These are phyloP conservation scores for Ceratitis capitata DNA, from an alignment of 1,140 invertebrate species.

Conservation along the genomic window DNA sequence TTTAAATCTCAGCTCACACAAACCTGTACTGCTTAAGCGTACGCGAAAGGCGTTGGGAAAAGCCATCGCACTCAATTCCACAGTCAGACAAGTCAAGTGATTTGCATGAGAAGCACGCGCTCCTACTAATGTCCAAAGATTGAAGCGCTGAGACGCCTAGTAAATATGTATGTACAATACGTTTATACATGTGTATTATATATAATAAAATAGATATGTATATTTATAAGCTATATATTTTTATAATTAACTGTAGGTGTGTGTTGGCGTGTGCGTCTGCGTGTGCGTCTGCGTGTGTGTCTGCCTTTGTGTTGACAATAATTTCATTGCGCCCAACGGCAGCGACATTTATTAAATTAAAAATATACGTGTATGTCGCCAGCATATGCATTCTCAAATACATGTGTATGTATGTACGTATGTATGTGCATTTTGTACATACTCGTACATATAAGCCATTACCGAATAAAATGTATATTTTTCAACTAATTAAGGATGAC, in stretches of 20 bases:
- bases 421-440: not conserved
- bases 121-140: not conserved
- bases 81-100: not conserved
- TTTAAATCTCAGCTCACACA: not conserved
- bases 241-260: too few relatives aligned
- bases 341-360: too few relatives aligned
- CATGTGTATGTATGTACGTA: not conserved
- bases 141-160: not conserved
- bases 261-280: not conserved
- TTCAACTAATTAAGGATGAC: conserved; percentile 7
- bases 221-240: too few relatives aligned
- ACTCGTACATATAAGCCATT: not conserved
- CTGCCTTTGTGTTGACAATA: too few relatives aligned
- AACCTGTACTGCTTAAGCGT: not conserved
- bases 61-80: not conserved
- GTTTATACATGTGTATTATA: too few relatives aligned
- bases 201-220: too few relatives aligned
- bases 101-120: not conserved
- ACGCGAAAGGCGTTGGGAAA: not conserved
- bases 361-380: too few relatives aligned
- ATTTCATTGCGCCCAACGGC: too few relatives aligned
- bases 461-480: not conserved
- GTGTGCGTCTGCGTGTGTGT: not conserved
- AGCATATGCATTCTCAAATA: too few relatives aligned
- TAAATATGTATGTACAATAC: not conserved